Evolutionary conservation across 53 echinoderm and acorn worm species (phyloP).

Genomic region (Echinarachnius parma): DNA sequence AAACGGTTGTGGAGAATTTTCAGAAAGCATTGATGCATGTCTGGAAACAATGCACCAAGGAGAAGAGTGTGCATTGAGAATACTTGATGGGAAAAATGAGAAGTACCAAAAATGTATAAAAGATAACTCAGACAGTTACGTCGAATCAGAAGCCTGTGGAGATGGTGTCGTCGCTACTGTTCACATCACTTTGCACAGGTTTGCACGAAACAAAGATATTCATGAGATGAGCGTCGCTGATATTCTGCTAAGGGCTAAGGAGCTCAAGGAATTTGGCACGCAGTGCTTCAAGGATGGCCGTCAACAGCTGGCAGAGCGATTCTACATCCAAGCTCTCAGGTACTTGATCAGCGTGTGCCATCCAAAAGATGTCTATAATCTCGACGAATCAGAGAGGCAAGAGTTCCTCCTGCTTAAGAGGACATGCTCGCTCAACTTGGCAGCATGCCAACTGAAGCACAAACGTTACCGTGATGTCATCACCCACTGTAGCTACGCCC

Average conservation of each 20-base stretch:
- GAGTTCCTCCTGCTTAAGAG: conserved; percentile 50
- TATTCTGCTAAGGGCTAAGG: conserved; percentile 46
- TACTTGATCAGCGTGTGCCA: conserved; percentile 56
- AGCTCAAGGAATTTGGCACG: conserved; percentile 65
- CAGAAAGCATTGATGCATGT: conserved; percentile 55
- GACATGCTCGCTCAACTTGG: conserved; percentile 67
- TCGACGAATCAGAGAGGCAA: conserved; percentile 33
- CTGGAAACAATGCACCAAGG: conserved; percentile 64
- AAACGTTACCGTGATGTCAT: conserved; percentile 67
- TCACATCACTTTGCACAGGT: conserved; percentile 39
- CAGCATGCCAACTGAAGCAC: conserved; percentile 77
- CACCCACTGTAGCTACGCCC: conserved; percentile 60
- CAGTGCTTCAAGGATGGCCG: conserved; percentile 69
- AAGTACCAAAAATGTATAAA: conserved; percentile 6
- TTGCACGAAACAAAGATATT: conserved; percentile 67
- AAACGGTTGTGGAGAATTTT: conserved; percentile 60
- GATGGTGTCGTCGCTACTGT: background rate
- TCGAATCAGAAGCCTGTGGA: background rate
- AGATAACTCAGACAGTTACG: conserved; percentile 4
- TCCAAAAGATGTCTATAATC: background rate
- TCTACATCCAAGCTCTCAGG: conserved; percentile 67
- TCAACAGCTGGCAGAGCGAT: conserved; percentile 56
- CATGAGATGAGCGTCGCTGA: conserved; percentile 61
- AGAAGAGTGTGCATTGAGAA: conserved; percentile 40
- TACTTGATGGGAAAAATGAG: conserved; percentile 20